A percentile compares a stretch with the other conserved stretches of the same genome.
Conservation (phyloP, 2,113 vertebrate species). For the Indicator maculatus region DNA sequence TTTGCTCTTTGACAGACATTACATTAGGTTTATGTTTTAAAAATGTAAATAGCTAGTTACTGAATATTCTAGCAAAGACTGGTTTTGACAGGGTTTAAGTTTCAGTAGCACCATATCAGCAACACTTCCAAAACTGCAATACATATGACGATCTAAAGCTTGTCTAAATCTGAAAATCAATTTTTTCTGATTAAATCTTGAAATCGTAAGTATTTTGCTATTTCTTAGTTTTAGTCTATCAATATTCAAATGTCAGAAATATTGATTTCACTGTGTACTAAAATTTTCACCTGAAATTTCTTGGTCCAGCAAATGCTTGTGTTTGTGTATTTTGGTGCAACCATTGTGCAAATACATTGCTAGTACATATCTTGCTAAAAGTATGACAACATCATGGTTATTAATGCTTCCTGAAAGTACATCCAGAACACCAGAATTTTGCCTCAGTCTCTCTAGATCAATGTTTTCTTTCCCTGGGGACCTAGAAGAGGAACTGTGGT, state of each 20-base stretch:
- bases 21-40: slow-evolving; percentile 35
- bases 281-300: background rate
- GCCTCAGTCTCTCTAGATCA: background rate
- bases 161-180: background rate
- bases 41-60: slow-evolving; percentile 31
- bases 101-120: background rate
- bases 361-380: background rate
- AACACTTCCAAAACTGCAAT: background rate
- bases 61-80: background rate
- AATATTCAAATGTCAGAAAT: background rate
- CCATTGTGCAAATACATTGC: background rate
- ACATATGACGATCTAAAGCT: background rate
- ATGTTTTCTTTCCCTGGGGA: background rate
- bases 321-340: background rate
- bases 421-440: background rate
- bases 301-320: background rate
- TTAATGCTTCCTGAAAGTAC: background rate
- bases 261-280: background rate
- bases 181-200: background rate
- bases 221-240: background rate
- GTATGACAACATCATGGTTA: background rate
- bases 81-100: background rate
- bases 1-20: slow-evolving; percentile 35
- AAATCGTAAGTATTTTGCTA: background rate
- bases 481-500: background rate